phyloP scores from a whole-genome alignment of 2,888 invertebrate species.

The Cryptocephalus moraei region DNA sequence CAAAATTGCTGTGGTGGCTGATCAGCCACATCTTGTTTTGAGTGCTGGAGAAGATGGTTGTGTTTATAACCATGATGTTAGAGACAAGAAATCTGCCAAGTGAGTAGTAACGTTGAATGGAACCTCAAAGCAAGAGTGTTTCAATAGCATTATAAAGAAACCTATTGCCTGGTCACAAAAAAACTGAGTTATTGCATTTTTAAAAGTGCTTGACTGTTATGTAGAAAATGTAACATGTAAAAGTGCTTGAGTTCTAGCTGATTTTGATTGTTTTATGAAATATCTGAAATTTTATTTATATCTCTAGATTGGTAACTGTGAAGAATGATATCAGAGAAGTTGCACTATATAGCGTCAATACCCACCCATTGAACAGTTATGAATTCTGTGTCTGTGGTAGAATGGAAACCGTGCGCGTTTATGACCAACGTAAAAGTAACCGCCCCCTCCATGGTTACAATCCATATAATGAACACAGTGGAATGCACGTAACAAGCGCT shows the following conservation, averaged over 20 bases:
- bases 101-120: slow-evolving; percentile 4
- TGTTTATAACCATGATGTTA: slow-evolving; percentile 72
- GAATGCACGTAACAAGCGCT: slow-evolving; percentile 70
- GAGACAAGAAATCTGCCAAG: slow-evolving; percentile 53
- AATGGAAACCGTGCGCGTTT: slow-evolving; percentile 67
- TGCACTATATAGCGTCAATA: slow-evolving; percentile 79
- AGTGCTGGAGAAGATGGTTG: slow-evolving; percentile 85
- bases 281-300: not conserved
- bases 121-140: too few species aligned
- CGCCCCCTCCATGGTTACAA: slow-evolving; percentile 24
- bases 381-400: slow-evolving; percentile 79
- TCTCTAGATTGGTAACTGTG: slow-evolving; percentile 45
- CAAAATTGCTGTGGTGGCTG: slow-evolving; percentile 68
- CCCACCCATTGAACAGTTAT: slow-evolving; percentile 65
- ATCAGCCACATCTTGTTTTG: slow-evolving; percentile 66
- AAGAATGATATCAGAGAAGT: slow-evolving; percentile 50
- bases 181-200: too few species aligned
- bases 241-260: too few species aligned
- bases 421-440: slow-evolving; percentile 46
- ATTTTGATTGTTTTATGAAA: too few species aligned
- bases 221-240: too few species aligned
- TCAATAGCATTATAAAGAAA: too few species aligned
- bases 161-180: too few species aligned
- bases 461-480: slow-evolving; percentile 14
- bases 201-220: too few species aligned